Percentiles rank a stretch among this genome's conserved stretches.
Evolutionary conservation across 1,140 invertebrate genomes (phyloP).

Genomic region (Bombus balteatus): DNA sequence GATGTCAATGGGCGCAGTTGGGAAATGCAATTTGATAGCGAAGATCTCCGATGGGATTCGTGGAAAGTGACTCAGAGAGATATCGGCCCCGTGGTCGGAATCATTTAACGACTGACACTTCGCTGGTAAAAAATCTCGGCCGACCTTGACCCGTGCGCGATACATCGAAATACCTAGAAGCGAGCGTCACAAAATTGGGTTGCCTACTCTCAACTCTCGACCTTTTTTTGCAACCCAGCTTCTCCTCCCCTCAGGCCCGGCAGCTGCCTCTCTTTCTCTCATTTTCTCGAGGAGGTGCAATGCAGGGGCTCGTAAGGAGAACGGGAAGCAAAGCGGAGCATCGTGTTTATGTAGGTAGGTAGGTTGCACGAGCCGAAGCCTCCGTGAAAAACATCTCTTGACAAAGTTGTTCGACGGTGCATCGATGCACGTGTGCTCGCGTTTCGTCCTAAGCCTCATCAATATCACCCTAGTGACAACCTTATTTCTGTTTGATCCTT

Average conservation of each 20-base stretch:
- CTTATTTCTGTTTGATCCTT: too few species aligned
- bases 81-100: neutral
- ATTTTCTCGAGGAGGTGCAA: conserved; percentile 64
- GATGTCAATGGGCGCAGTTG: too few species aligned
- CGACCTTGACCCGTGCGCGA: conserved; percentile 63
- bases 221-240: conserved; percentile 46
- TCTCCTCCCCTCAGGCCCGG: neutral
- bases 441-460: neutral
- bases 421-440: neutral
- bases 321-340: conserved; percentile 72
- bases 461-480: too few species aligned
- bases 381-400: conserved; percentile 53
- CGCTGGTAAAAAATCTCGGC: conserved; percentile 27
- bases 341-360: conserved; percentile 74
- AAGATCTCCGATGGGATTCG: neutral
- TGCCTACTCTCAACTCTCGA: conserved; percentile 59
- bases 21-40: too few species aligned
- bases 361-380: conserved; percentile 67
- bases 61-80: neutral
- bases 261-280: conserved; percentile 43
- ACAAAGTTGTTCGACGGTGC: conserved; percentile 29
- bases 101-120: conserved; percentile 38
- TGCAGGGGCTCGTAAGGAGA: conserved; percentile 67
- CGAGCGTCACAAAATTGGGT: conserved; percentile 60
- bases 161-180: conserved; percentile 50